Base-by-base conservation (phyloP, 2,888 invertebrate genomes). In the Podabrus alpinus region DNA sequence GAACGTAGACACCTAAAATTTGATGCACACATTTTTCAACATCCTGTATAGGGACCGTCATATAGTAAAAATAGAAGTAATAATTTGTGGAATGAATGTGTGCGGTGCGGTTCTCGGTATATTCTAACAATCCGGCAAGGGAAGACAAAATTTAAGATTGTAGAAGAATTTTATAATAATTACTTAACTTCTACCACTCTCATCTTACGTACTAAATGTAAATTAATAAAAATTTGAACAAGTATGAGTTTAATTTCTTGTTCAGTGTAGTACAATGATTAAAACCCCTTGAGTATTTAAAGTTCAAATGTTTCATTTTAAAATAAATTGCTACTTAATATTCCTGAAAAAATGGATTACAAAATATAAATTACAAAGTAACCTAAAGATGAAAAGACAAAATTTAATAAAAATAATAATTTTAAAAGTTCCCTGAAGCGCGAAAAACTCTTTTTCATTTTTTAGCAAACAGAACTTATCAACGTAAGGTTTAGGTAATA, bases 331-430 rank as follows among this genome's bases (percentile, higher is more conserved):
- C 72, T 66, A 72, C 69, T 72, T 75, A 72, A 75, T 75, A 75
- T 72, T 72, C 72, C 69, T 61, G 67, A 72, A 75, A 69, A 29
- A 75, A 75, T 69, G 69, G 60, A 75, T 69, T 75, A 69, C 66
- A 75, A 74, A 75, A 75, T 69, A 75, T 66, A 75, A 72, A 75
- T 75, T 75, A 70, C 72, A 72, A 75, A 72, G 75, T 71, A 75
- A 72, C 69, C 66, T 68, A 75, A 75, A 75, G 69, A 72, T 69
- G 67, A 75, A 72, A 72, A 72, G 72, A 70, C 61, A 66, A 72
- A 68, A 66, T 71, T 75, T 75, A 72, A 72, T 69, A 64, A 75
- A 72, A 75, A 69, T 75, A 75, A 75, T 71, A 75, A 75, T 68
- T 75, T 71, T 68, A 69, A 66, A 75, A 75, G 68, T 71, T 75